Evolutionary conservation across 2,888 invertebrate genomes (phyloP).

Genomic region (Chrysolina americana): DNA sequence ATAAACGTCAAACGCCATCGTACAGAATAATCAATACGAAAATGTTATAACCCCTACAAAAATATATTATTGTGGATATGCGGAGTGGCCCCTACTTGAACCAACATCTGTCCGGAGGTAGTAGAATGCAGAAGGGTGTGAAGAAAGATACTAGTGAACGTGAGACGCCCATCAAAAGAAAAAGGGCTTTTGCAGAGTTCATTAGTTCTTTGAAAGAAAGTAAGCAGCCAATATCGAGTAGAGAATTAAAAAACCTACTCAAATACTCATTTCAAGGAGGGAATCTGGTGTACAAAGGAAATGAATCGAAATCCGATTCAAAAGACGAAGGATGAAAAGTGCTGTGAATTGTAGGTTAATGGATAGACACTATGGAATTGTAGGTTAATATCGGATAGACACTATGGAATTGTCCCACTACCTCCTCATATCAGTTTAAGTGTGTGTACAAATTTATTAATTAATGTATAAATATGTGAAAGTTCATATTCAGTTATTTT

Average conservation of each 20-base stretch:
- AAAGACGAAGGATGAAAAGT: neutral
- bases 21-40: neutral
- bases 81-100: neutral
- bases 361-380: too few relatives aligned
- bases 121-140: neutral
- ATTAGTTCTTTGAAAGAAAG: conserved; percentile 1
- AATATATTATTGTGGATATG: neutral
- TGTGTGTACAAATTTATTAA: too few relatives aligned
- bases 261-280: conserved; percentile 8
- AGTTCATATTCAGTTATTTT: too few relatives aligned
- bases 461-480: too few relatives aligned
- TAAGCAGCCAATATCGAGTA: neutral
- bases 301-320: neutral
- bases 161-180: neutral
- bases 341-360: too few relatives aligned
- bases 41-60: neutral
- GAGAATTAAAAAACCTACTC: neutral
- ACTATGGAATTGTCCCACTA: too few relatives aligned
- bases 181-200: conserved; percentile 2
- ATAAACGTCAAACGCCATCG: conserved; percentile 8
- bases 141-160: neutral
- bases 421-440: too few relatives aligned
- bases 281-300: neutral
- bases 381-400: too few relatives aligned
- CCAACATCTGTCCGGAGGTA: neutral